These are phyloP conservation scores for Notolepis coatsorum DNA, from an alignment of 2,797 vertebrate genomes.

Conservation along the genomic window DNA sequence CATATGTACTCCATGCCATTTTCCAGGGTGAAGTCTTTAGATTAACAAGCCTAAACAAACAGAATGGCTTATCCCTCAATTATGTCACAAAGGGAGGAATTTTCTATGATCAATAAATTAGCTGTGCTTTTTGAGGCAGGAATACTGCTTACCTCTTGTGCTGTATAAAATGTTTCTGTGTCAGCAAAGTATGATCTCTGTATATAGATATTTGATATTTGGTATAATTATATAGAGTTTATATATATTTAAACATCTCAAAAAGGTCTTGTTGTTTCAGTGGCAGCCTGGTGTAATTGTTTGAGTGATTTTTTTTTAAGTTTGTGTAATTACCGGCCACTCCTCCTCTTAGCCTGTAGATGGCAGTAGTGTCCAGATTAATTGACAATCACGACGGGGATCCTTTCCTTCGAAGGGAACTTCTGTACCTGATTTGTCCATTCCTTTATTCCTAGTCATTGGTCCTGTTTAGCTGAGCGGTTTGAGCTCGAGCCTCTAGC, in stretches of 20 bases:
- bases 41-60: too few relatives aligned
- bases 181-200: background rate
- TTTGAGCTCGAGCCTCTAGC: constrained; percentile 1
- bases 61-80: too few relatives aligned
- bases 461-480: background rate
- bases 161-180: too few relatives aligned
- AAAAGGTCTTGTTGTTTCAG: background rate
- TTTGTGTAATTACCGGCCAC: constrained; percentile 22
- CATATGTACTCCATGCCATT: too few relatives aligned
- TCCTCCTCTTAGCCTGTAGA: constrained; percentile 56
- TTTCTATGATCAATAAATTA: too few relatives aligned
- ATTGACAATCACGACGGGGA: constrained; percentile 13
- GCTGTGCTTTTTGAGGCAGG: too few relatives aligned
- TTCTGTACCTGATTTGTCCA: background rate
- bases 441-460: background rate
- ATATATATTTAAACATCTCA: too few relatives aligned
- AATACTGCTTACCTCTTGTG: too few relatives aligned
- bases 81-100: too few relatives aligned
- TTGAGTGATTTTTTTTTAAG: background rate
- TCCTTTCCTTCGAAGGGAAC: background rate
- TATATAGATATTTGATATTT: background rate
- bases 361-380: constrained; percentile 56
- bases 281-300: background rate
- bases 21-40: too few relatives aligned
- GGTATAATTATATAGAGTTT: too few relatives aligned